Evolutionary conservation across 2,888 invertebrate genomes (phyloP).

Genomic region (Sarcophaga rosellei): DNA sequence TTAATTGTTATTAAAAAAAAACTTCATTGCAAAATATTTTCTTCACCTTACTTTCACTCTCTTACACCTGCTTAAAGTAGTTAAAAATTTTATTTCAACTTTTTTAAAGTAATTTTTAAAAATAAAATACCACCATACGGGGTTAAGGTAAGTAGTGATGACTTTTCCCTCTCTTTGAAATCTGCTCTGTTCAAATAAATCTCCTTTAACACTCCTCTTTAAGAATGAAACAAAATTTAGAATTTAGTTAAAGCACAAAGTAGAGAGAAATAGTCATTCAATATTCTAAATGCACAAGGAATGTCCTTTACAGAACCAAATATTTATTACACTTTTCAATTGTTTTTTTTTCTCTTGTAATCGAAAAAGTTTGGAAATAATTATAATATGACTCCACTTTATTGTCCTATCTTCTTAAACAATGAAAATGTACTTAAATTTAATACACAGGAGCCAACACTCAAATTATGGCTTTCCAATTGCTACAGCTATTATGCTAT

Average conservation of each 20-base stretch:
- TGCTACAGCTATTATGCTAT: too few relatives aligned
- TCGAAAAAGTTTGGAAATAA: too few relatives aligned
- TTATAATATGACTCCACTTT: too few relatives aligned
- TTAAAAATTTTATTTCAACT: not conserved
- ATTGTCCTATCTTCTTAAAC: too few relatives aligned
- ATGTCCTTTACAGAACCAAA: too few relatives aligned
- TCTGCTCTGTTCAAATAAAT: slow-evolving; percentile 37
- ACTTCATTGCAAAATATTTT: slow-evolving; percentile 50
- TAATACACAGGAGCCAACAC: too few relatives aligned
- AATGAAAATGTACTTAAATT: too few relatives aligned
- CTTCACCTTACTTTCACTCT: slow-evolving; percentile 2
- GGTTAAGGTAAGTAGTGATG: slow-evolving; percentile 58
- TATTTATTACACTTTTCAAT: too few relatives aligned
- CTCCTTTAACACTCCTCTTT: slow-evolving; percentile 20
- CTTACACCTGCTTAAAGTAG: slow-evolving; percentile 2
- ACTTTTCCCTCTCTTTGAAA: slow-evolving; percentile 43
- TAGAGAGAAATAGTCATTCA: not conserved
- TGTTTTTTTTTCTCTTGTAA: too few relatives aligned
- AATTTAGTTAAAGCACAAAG: slow-evolving; percentile 6
- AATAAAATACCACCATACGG: not conserved
- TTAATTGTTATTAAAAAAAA: slow-evolving; percentile 3
- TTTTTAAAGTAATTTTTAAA: not conserved
- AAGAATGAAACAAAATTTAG: slow-evolving; percentile 38
- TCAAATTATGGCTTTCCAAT: too few relatives aligned
- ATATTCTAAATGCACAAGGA: not conserved